These are phyloP conservation scores for Ceratina japonica DNA, from an alignment of 1,140 invertebrate species.

Conservation along the genomic window DNA sequence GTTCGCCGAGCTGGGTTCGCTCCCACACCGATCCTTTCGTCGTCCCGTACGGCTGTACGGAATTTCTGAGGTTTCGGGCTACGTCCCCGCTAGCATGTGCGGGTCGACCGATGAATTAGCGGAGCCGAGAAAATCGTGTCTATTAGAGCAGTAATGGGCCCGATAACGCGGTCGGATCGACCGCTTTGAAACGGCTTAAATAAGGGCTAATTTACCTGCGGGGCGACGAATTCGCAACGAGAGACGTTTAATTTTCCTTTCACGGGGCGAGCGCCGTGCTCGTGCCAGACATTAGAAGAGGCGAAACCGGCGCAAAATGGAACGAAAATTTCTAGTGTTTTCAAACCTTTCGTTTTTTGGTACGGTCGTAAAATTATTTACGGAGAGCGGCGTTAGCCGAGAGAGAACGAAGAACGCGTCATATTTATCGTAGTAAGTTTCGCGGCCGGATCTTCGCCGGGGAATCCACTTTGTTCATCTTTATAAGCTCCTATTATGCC, in stretches of 20 bases:
- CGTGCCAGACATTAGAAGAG: too few relatives aligned
- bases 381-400: background rate
- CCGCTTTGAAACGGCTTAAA: slow-evolving; percentile 12
- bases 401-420: background rate
- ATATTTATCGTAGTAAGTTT: background rate
- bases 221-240: background rate
- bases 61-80: slow-evolving; percentile 8
- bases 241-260: slow-evolving; percentile 15
- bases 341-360: background rate
- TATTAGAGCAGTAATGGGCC: background rate
- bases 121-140: slow-evolving; percentile 4
- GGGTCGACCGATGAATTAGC: slow-evolving; percentile 14
- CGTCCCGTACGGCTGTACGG: background rate
- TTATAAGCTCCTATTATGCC: background rate
- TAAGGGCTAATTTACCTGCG: background rate
- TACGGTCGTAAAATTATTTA: background rate
- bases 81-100: too few relatives aligned
- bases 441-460: background rate
- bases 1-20: background rate
- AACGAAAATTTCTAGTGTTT: too few relatives aligned
- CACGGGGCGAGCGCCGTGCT: background rate
- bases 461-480: background rate
- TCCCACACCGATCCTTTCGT: background rate
- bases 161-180: slow-evolving; percentile 17
- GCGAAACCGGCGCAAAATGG: background rate